Conservation (phyloP, 2,113 vertebrate species). For the Furnarius figulus region DNA sequence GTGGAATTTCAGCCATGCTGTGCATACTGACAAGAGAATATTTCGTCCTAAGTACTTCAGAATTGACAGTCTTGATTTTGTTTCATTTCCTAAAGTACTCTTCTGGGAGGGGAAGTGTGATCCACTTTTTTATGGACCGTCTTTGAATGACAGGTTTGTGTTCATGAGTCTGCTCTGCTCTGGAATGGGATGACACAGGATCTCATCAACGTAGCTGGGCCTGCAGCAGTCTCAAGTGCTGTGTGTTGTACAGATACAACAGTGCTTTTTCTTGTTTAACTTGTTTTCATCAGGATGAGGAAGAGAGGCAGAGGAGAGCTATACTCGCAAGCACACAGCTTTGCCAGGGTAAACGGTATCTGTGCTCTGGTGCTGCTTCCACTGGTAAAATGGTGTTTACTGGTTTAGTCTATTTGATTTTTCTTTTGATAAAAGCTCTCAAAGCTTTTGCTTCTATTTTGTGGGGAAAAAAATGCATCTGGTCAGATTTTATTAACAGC, state of each 20-base stretch:
- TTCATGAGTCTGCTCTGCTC: fast-evolving
- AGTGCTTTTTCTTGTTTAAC: background rate
- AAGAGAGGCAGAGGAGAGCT: background rate
- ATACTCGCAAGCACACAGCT: background rate
- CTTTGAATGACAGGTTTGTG: background rate
- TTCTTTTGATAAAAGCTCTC: background rate
- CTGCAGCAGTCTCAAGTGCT: background rate
- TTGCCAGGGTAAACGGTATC: background rate
- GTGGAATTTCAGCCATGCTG: background rate
- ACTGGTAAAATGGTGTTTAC: background rate
- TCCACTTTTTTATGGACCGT: background rate
- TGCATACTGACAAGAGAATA: background rate
- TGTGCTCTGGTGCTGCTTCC: background rate
- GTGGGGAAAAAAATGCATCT: background rate
- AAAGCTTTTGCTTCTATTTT: background rate
- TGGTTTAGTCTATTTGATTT: background rate
- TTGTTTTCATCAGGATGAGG: background rate
- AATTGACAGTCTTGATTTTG: background rate
- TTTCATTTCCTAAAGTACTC: background rate
- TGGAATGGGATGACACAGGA: background rate
- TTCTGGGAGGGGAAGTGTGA: background rate
- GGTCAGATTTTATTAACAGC: background rate
- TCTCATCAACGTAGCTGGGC: fast-evolving
- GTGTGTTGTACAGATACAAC: background rate
- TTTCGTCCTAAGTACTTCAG: background rate